Base-by-base conservation (phyloP, 2,797 vertebrate species). In the Alfaro cultratus region DNA sequence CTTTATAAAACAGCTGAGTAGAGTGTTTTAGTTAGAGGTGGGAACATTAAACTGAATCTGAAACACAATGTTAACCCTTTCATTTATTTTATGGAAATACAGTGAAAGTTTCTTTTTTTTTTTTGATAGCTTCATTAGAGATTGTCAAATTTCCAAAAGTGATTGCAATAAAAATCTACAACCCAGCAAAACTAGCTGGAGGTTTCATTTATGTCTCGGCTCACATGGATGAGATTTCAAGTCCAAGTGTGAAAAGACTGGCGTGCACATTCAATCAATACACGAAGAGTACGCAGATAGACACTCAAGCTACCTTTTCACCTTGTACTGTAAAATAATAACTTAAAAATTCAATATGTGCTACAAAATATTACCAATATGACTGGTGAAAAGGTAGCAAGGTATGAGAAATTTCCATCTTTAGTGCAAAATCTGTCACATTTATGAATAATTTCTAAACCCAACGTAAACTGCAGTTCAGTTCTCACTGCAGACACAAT, bases 341-440 rank as follows among this genome's bases (percentile, higher is more conserved):
- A 39, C 62, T 34, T 23, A 77, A 85, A 81, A 76, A 74, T 55
- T 82, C 4, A n/a, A 1, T 9, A 9, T 45, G 16, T 23, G 11
- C 4, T 47, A 36, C 41, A 72, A 36, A 29, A 60, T 21, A 85
- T 86, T 75, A 60, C 62, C 73, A 88, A 83, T 86, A 78, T 67
- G 90, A 87, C 10, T 88, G 89, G 81, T 93, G 91, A 93, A 93
- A 92, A 92, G 92, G 92, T 81, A 92, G 91, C 86, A 71, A 39
- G 76, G 21, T 57, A 31, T 75, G 55, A 31, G 23, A 67, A 80
- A 70, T 78, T 55, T 75, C 7, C 45, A 76, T 68, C 75, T 72
- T 53, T 67, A 75, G 31, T 76, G 80, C 57, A 70, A 51, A 80
- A 72, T 53, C 60, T 31, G 5, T 15, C 75, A 41, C 62, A 64